Conservation (phyloP, 2,113 vertebrate species). For the Thinocorus orbignyianus region DNA sequence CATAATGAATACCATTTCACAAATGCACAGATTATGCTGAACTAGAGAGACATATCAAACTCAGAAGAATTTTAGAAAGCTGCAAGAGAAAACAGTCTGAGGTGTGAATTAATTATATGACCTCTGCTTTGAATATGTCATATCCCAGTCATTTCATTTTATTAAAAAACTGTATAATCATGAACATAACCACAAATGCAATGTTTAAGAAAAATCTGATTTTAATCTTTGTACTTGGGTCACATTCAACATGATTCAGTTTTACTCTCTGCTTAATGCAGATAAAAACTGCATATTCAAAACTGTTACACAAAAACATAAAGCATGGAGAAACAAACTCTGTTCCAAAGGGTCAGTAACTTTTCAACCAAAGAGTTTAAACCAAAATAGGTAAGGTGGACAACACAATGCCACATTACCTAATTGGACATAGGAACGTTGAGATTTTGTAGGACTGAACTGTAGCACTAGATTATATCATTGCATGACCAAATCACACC, state of each 20-base stretch:
- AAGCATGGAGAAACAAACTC: not conserved
- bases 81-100: conserved; percentile 25
- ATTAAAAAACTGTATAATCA: conserved; percentile 51
- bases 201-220: conserved; percentile 51
- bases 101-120: conserved; percentile 50
- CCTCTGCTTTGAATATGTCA: conserved; percentile 48
- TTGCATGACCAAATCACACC: not conserved
- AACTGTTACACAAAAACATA: not conserved
- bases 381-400: not conserved
- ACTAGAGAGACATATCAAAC: not conserved
- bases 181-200: conserved; percentile 10
- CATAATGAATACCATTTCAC: not conserved
- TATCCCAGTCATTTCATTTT: conserved; percentile 29
- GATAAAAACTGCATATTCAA: not conserved
- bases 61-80: conserved; percentile 38
- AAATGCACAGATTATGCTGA: not conserved
- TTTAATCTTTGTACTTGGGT: conserved; percentile 26
- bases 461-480: not conserved
- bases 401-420: not conserved
- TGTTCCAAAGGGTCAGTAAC: not conserved
- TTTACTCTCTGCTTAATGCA: not conserved
- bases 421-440: not conserved
- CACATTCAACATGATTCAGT: conserved; percentile 5
- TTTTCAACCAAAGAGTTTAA: not conserved
- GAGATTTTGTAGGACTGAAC: not conserved